phyloP scores from a whole-genome alignment of 2,797 vertebrate genomes.

The Hafferia zeledoni region DNA sequence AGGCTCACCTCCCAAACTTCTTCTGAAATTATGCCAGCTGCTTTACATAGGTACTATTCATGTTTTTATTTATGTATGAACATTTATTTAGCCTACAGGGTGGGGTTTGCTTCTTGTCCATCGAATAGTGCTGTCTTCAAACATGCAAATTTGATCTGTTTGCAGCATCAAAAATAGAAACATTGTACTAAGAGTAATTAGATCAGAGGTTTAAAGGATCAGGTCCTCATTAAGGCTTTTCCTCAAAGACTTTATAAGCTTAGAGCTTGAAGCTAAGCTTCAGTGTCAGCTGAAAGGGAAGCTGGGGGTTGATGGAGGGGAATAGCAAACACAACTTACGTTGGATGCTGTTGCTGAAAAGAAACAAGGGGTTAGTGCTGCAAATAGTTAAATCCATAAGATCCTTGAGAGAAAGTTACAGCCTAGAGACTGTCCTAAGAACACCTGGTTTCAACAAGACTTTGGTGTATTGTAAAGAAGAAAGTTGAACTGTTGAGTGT shows the following conservation, averaged over 20 bases:
- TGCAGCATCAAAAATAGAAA: constrained; percentile 68
- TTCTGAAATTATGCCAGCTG: constrained; percentile 67
- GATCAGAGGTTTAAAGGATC: constrained; percentile 72
- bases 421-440: background rate
- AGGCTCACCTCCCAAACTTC: constrained; percentile 16
- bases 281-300: constrained; percentile 60
- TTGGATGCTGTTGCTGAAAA: background rate
- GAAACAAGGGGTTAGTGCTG: background rate
- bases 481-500: background rate
- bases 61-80: constrained; percentile 54
- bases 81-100: constrained; percentile 44
- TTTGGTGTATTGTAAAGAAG: background rate
- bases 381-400: constrained; percentile 8
- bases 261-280: constrained; percentile 69
- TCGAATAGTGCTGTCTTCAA: background rate
- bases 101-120: constrained; percentile 41
- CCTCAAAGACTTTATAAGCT: constrained; percentile 70
- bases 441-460: background rate
- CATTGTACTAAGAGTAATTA: constrained; percentile 69
- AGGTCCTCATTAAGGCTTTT: constrained; percentile 72
- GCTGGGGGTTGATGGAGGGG: background rate
- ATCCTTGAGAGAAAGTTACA: background rate
- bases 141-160: constrained; percentile 57
- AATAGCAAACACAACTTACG: background rate
- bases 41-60: constrained; percentile 52